Percentiles rank a stretch among this genome's conserved stretches.
Conservation (phyloP, 2,113 vertebrate species). For the Petrocephalus zakoni region DNA sequence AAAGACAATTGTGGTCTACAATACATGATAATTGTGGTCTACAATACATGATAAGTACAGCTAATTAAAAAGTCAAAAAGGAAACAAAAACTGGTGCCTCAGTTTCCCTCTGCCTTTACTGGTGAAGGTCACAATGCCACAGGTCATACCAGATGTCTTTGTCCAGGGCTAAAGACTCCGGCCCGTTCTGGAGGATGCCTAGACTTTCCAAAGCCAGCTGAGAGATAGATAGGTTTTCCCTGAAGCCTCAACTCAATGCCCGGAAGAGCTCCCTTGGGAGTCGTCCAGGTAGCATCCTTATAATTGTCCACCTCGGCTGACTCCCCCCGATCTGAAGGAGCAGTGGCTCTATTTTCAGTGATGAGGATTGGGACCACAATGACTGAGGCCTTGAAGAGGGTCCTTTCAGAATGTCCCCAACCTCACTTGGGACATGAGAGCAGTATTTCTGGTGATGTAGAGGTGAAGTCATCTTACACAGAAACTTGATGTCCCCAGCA, state of each 20-base stretch:
- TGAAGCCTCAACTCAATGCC: background rate
- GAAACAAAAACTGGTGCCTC: background rate
- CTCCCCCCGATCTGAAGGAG: background rate
- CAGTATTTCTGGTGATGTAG: background rate
- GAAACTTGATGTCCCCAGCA: background rate
- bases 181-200: background rate
- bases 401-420: background rate
- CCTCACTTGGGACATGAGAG: background rate
- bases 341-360: background rate
- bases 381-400: background rate
- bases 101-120: background rate
- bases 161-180: background rate
- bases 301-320: background rate
- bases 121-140: background rate
- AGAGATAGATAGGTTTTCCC: background rate
- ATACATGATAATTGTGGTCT: background rate
- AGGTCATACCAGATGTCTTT: background rate
- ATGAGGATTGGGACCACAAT: background rate
- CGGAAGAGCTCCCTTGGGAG: background rate
- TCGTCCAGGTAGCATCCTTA: background rate
- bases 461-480: background rate
- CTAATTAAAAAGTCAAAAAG: background rate
- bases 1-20: background rate
- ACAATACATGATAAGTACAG: background rate
- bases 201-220: background rate